phyloP scores from a whole-genome alignment of 2,797 vertebrate genomes.

The Octomys mimax region DNA sequence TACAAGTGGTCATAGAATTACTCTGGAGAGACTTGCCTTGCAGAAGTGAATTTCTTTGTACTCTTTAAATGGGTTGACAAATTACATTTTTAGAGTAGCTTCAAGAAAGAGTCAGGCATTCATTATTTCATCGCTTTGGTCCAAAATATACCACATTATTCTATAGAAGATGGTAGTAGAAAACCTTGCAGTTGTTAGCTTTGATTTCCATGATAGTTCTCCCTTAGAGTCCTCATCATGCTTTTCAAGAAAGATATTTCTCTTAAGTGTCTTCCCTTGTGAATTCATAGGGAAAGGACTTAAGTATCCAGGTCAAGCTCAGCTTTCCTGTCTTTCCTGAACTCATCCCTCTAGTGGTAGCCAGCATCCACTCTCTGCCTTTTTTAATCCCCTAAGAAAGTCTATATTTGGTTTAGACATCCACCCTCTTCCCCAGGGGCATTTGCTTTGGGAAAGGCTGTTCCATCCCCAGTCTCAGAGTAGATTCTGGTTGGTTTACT shows the following conservation, averaged over 20 bases:
- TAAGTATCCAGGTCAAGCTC: neutral
- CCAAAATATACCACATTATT: neutral
- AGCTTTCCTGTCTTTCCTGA: neutral
- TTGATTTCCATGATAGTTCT: neutral
- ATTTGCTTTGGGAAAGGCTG: neutral
- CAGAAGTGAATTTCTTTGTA: neutral
- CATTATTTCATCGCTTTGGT: neutral
- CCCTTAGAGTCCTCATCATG: neutral
- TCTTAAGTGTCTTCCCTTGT: neutral
- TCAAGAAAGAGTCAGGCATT: neutral
- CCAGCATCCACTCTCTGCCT: neutral
- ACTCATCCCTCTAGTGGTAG: neutral
- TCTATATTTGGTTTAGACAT: neutral
- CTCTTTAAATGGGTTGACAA: neutral
- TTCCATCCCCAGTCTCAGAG: neutral
- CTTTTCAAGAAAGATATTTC: neutral
- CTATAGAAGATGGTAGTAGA: neutral
- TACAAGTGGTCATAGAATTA: neutral
- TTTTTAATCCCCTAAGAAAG: neutral
- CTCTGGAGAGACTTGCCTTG: neutral
- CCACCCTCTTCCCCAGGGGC: neutral
- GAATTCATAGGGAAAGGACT: neutral
- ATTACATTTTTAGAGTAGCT: neutral
- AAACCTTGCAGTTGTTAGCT: neutral
- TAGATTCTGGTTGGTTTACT: neutral